Evolutionary conservation across 2,113 vertebrate genomes (phyloP).

Genomic region (Coptodon bakossiorum): DNA sequence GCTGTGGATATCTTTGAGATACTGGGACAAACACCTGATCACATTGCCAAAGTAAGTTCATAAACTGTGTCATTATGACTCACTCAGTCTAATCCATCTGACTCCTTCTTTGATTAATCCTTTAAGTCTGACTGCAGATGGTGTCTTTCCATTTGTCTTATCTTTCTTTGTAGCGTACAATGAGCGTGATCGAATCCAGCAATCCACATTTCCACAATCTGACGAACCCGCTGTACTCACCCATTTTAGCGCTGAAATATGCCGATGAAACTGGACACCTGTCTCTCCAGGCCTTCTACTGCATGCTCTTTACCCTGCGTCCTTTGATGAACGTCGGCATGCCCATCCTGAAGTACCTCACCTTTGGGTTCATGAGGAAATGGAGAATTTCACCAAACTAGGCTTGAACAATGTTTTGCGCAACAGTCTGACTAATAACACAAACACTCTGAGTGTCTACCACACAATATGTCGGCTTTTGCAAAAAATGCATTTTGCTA

Average conservation of each 20-base stretch:
- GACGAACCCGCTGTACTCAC: conserved; percentile 78
- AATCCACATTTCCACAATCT: conserved; percentile 79
- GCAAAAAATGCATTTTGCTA: not conserved
- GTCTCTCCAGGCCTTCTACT: conserved; percentile 80
- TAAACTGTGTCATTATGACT: not conserved
- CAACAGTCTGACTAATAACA: not conserved
- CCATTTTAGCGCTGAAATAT: conserved; percentile 80
- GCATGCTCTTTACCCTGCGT: conserved; percentile 82
- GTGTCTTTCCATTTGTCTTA: not conserved
- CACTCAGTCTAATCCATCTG: not conserved
- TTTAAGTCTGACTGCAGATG: not conserved
- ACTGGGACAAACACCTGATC: conserved; percentile 72
- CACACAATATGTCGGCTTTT: not conserved
- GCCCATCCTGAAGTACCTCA: conserved; percentile 75
- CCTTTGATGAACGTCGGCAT: conserved; percentile 76
- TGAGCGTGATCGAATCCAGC: conserved; percentile 78
- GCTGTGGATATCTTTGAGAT: conserved; percentile 71
- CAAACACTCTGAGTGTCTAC: not conserved
- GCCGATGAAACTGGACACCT: conserved; percentile 80
- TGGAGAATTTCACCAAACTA: conserved; percentile 53
- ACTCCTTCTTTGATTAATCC: not conserved
- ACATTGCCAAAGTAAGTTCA: conserved; percentile 66
- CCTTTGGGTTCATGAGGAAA: conserved; percentile 75
- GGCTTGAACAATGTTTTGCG: not conserved
- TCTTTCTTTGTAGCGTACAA: conserved; percentile 65